Evolutionary conservation across 2,888 invertebrate genomes (phyloP), one percentile per base, ranked within the genome.

Genomic region (Caradrina clavipalpis): DNA sequence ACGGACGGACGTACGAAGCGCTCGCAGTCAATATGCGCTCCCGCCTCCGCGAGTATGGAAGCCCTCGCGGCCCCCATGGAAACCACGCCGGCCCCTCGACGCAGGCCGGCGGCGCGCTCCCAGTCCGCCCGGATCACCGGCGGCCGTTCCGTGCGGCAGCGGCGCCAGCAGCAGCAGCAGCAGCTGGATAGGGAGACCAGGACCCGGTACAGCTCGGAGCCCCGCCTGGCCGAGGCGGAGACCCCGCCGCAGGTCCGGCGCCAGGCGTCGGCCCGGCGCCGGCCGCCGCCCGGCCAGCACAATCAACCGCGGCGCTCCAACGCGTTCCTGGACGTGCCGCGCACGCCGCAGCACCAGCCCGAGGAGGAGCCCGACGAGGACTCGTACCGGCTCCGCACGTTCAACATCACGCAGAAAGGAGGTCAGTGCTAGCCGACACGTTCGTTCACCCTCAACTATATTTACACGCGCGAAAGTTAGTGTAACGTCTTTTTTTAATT

Each of bases 401-500:
- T 99, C 96, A 98, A 98, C 95, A 98, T 98, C 95, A 98, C 99
- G 86, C 97, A 98, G 87, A 99, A 99, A 97, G 98, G 98, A 97
- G 97, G 97, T 97, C 94, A 95, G 95, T 95, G 93, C 92, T 91
- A 89, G 75, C 86, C 81, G 66, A 75, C 71, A 79, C 87, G 95
- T 91, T 88, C 94, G 89, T 95, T 95, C 92, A 95, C 92, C 95
- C 88, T 86, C 75, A 62, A 84, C 91, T 93, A 91, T 90, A 92
- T 92, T 90, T 92, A 90, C 87, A 73, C 87, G 79, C 80, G 87
- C 87, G 87, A 89, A 90, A 89, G 88, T 90, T 89, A 83, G 83
- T 85, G 87, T 87, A 84, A 83, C 85, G 82, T 89, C 88, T 90
- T 89, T 92, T 92, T 91, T 89, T 89, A 88, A 89, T 91, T 87